Evolutionary conservation across 1,140 invertebrate genomes (phyloP).

Genomic region (Heliconius congener): DNA sequence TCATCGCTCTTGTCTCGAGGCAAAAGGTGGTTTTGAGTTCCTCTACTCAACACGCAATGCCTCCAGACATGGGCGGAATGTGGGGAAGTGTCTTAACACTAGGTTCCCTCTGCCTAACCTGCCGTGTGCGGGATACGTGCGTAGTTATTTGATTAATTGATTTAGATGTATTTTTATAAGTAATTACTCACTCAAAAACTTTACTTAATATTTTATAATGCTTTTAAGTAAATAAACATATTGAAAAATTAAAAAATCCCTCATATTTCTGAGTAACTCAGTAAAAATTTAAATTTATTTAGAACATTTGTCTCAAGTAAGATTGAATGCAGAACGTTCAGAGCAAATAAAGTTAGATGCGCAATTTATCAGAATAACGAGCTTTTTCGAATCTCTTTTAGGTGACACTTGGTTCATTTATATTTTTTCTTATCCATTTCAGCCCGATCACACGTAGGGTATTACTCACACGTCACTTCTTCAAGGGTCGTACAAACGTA

Average conservation of each 20-base stretch:
- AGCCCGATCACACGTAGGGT: conserved; percentile 69
- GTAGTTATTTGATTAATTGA: no score
- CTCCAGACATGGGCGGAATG: no score
- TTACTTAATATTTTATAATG: no score
- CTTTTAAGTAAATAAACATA: background rate
- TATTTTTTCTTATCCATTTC: conserved; percentile 74
- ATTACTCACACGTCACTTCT: conserved; percentile 60
- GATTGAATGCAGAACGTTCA: conserved; percentile 42
- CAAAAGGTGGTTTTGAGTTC: no score
- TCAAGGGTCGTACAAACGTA: conserved; percentile 26
- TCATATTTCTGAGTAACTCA: background rate
- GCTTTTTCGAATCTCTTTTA: conserved; percentile 73
- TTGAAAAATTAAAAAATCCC: background rate
- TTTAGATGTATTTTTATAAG: no score
- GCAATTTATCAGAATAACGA: conserved; percentile 76
- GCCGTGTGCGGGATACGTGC: background rate
- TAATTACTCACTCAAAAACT: no score
- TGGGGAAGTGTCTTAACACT: no score
- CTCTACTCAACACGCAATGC: no score
- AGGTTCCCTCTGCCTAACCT: no score
- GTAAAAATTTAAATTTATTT: conserved; percentile 38
- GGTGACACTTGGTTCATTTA: conserved; percentile 76
- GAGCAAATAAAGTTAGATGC: conserved; percentile 59
- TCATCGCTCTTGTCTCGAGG: no score
- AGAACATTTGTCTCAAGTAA: conserved; percentile 38